These are phyloP conservation scores for Stomatorhinus ivindoensis DNA, from an alignment of 2,113 vertebrate species.

Conservation along the genomic window DNA sequence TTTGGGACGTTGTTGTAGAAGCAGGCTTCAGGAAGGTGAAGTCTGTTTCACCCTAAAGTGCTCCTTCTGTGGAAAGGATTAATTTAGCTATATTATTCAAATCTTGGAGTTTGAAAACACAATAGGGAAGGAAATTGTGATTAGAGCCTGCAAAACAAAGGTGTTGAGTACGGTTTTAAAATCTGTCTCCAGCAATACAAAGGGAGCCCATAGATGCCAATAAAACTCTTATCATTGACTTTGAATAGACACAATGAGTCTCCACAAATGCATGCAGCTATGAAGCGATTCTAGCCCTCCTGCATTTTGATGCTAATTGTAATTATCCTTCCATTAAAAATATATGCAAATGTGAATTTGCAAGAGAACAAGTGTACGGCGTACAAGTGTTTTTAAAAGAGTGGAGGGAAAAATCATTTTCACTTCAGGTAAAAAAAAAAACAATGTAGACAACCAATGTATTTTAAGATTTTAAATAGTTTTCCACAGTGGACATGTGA, in stretches of 20 bases:
- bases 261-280: neutral
- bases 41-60: neutral
- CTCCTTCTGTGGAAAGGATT: neutral
- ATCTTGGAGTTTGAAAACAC: neutral
- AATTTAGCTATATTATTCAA: neutral
- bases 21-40: neutral
- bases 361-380: neutral
- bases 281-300: neutral
- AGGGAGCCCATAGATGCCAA: neutral
- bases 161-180: neutral
- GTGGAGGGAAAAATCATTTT: neutral
- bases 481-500: neutral
- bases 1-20: neutral
- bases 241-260: neutral
- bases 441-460: neutral
- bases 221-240: slow-evolving; percentile 2
- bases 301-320: slow-evolving; percentile 9
- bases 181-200: neutral
- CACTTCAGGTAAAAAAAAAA: neutral
- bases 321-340: neutral
- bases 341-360: slow-evolving; percentile 3
- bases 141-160: neutral
- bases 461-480: neutral
- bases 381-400: neutral
- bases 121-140: neutral